Evolutionary conservation across 2,888 invertebrate species (phyloP), one percentile per base, ranked within the genome.

Genomic region (Drosophila antonietae): DNA sequence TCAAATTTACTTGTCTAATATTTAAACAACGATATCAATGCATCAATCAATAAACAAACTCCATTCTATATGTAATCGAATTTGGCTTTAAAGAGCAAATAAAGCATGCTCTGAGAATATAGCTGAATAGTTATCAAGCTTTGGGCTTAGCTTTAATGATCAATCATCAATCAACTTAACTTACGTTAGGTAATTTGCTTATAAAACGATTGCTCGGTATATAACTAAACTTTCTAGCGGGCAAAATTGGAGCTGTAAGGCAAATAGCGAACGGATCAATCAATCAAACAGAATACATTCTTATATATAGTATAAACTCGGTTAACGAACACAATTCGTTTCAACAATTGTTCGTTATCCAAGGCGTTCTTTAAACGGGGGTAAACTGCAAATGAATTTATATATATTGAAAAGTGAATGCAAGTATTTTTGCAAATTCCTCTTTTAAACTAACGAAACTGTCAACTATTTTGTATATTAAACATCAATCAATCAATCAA

Each of bases 401-500:
- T 39, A 9, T 47, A 31, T 10, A 49, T 47, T 47, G 4, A 31
- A 46, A 14, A 8, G 4, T 6, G 7, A n/a, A 49, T 2, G 5
- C 2, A 23, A 31, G 5, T n/a, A 31, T 1, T n/a, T n/a, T 3
- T 41, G n/a, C n/a, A 6, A 49, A 12, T 6, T 49, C 12, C 18
- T 1, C 1, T 23, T 53, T 5, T n/a, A 28, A 5, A 4, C 14
- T 28, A 28, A 15, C 15, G 37, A 39, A 39, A 39, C 7, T 39
- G 6, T 46, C 28, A 28, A 28, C 28, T 12, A 20, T 3, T n/a
- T 20, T 12, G 15, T 23, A 8, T 14, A 28, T 28, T 23, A 3
- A 15, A 31, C n/a, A 47, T 31, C 49, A 31, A 49, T 49, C 46
- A 31, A 49, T 49, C 46, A 23, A 37, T 53, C 53, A 53, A 12